Conservation (phyloP, 37 sponge, comb jelly and placozoan species). For the Aphrocallistes beatrix region DNA sequence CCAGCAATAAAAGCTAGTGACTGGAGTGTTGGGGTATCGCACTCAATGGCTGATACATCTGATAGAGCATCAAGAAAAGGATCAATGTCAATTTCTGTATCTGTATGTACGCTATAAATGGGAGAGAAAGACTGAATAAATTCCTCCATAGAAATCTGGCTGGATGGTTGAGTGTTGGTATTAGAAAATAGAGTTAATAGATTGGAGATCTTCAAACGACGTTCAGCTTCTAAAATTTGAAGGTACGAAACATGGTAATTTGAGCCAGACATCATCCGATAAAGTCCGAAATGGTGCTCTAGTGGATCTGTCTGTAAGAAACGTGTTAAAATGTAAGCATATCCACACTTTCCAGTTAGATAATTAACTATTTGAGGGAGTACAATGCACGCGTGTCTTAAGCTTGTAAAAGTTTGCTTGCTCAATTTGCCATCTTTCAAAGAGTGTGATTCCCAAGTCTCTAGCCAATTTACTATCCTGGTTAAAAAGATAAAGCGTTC, state of each 20-base stretch:
- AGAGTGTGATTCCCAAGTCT: background rate
- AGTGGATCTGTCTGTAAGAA: constrained; percentile 4
- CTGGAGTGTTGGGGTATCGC: background rate
- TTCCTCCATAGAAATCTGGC: background rate
- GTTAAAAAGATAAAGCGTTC: background rate
- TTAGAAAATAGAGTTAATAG: background rate
- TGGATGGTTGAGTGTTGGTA: too few relatives aligned
- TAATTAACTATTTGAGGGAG: background rate
- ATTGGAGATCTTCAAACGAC: constrained; percentile 6
- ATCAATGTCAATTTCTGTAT: background rate
- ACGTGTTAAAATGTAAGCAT: background rate
- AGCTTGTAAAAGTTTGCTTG: constrained; percentile 5
- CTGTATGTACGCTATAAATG: background rate
- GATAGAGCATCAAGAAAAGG: background rate
- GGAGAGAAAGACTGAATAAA: background rate
- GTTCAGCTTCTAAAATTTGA: background rate
- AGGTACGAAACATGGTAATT: constrained; percentile 12
- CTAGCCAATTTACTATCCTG: background rate
- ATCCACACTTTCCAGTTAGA: background rate
- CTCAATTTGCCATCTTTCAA: background rate
- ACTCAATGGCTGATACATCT: background rate
- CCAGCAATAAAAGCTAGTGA: background rate
- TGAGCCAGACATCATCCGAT: background rate
- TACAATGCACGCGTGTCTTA: background rate
- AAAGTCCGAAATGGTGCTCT: constrained; percentile 6